A percentile compares a stretch with the other conserved stretches of the same genome.
These are phyloP conservation scores for Dascillus cervinus DNA, from an alignment of 2,888 invertebrate genomes.

Conservation along the genomic window DNA sequence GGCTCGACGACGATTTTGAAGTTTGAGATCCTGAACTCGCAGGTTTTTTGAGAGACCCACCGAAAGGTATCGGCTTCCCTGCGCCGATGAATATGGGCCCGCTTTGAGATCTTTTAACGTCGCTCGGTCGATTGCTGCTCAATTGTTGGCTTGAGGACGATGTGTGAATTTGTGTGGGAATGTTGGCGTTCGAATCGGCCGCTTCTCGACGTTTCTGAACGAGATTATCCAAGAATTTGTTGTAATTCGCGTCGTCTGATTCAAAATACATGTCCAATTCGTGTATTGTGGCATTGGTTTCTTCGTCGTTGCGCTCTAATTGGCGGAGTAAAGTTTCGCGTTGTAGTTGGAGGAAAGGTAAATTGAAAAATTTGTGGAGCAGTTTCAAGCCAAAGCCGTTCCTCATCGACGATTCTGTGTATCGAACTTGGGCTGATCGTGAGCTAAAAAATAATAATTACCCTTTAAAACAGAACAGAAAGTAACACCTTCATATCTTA, in stretches of 20 bases:
- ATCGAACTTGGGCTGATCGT: slow-evolving; percentile 64
- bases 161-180: slow-evolving; percentile 37
- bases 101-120: slow-evolving; percentile 39
- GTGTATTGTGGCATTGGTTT: slow-evolving; percentile 66
- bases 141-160: slow-evolving; percentile 44
- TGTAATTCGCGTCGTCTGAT: slow-evolving; percentile 70
- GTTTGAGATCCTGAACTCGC: slow-evolving; percentile 19
- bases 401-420: slow-evolving; percentile 89
- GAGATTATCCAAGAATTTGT: slow-evolving; percentile 65
- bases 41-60: slow-evolving; percentile 20
- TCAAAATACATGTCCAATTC: slow-evolving; percentile 71
- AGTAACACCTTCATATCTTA: too few species aligned
- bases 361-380: slow-evolving; percentile 89
- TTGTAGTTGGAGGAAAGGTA: slow-evolving; percentile 89
- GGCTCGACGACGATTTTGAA: slow-evolving; percentile 31
- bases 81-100: slow-evolving; percentile 41
- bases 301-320: slow-evolving; percentile 75
- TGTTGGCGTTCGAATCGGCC: slow-evolving; percentile 55
- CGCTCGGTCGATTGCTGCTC: slow-evolving; percentile 36
- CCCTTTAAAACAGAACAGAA: too few species aligned
- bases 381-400: slow-evolving; percentile 91
- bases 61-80: slow-evolving; percentile 41
- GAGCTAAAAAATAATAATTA: too few species aligned
- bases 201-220: slow-evolving; percentile 66
- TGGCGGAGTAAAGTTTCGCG: slow-evolving; percentile 74